phyloP scores from a whole-genome alignment of 2,888 invertebrate species.

The Brassicogethes aeneus region DNA sequence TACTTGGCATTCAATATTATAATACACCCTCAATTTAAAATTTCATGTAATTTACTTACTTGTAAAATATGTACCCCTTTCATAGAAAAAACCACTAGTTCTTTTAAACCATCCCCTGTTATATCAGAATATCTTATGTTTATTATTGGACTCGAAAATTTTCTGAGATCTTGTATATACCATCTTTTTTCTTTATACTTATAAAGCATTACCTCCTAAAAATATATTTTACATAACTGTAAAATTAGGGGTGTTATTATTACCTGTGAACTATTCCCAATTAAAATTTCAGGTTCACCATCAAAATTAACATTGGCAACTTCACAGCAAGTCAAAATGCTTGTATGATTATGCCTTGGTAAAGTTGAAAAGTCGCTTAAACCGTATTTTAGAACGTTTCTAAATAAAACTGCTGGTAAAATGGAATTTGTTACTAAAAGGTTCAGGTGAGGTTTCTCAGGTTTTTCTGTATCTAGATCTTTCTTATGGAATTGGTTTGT shows the following conservation, averaged over 20 bases:
- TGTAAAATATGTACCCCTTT: conserved; percentile 59
- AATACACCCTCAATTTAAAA: too few species aligned
- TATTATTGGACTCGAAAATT: conserved; percentile 53
- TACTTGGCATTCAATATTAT: too few species aligned
- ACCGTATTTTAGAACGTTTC: conserved; percentile 43
- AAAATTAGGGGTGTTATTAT: conserved; percentile 6
- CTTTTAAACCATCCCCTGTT: conserved; percentile 57
- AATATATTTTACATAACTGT: conserved; percentile 10
- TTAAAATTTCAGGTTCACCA: conserved; percentile 55
- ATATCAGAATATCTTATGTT: conserved; percentile 53
- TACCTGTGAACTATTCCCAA: conserved; percentile 60
- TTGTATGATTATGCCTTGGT: conserved; percentile 46
- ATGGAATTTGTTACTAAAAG: conserved; percentile 49
- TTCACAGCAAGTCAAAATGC: conserved; percentile 51
- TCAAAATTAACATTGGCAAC: conserved; percentile 64
- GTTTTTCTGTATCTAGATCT: neutral
- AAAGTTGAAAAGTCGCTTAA: conserved; percentile 41
- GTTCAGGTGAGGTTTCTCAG: conserved; percentile 36
- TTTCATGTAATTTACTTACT: too few species aligned
- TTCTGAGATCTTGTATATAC: conserved; percentile 44
- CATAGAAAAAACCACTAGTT: conserved; percentile 54
- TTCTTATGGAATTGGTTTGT: conserved; percentile 4
- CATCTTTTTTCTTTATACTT: conserved; percentile 37
- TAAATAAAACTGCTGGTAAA: conserved; percentile 48
- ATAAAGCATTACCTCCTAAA: conserved; percentile 46